phyloP scores from a whole-genome alignment of 1,140 invertebrate genomes.

The Drosophila melanogaster region DNA sequence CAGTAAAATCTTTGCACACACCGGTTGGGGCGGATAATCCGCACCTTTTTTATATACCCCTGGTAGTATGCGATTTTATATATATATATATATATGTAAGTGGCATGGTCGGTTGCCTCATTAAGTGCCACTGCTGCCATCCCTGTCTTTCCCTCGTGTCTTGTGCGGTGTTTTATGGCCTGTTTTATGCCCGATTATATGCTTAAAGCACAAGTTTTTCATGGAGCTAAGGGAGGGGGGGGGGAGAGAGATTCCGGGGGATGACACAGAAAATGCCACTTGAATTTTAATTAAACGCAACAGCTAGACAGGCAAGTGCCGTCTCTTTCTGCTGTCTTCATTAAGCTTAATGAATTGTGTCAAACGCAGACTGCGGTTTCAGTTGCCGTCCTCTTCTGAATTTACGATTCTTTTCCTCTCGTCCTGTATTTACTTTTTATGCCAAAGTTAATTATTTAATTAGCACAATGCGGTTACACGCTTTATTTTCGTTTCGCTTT shows the following conservation, averaged over 20 bases:
- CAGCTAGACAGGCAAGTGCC: constrained; percentile 53
- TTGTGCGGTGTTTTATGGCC: constrained; percentile 73
- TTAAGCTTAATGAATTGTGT: constrained; percentile 83
- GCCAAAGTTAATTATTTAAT: constrained; percentile 72
- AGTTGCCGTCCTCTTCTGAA: constrained; percentile 29
- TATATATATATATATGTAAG: neutral
- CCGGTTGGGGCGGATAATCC: constrained; percentile 18
- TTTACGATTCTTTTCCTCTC: constrained; percentile 32
- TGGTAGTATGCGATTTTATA: constrained; percentile 1
- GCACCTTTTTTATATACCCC: constrained; percentile 37
- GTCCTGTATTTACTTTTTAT: constrained; percentile 59
- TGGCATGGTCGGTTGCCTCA: constrained; percentile 19
- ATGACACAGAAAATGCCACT: constrained; percentile 80
- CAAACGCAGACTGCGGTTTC: constrained; percentile 71
- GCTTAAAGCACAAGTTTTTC: constrained; percentile 74
- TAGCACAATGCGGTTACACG: constrained; percentile 48
- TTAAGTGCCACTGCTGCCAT: constrained; percentile 32
- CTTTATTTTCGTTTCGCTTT: constrained; percentile 43
- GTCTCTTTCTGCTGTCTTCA: constrained; percentile 54
- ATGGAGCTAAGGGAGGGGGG: constrained; percentile 15
- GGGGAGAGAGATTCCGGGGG: constrained; percentile 9
- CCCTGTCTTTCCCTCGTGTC: constrained; percentile 24
- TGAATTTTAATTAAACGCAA: constrained; percentile 83
- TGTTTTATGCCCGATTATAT: constrained; percentile 82
- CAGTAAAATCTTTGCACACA: constrained; percentile 17